phyloP scores from a whole-genome alignment of 1,140 invertebrate genomes.

The Coelopa frigida region DNA sequence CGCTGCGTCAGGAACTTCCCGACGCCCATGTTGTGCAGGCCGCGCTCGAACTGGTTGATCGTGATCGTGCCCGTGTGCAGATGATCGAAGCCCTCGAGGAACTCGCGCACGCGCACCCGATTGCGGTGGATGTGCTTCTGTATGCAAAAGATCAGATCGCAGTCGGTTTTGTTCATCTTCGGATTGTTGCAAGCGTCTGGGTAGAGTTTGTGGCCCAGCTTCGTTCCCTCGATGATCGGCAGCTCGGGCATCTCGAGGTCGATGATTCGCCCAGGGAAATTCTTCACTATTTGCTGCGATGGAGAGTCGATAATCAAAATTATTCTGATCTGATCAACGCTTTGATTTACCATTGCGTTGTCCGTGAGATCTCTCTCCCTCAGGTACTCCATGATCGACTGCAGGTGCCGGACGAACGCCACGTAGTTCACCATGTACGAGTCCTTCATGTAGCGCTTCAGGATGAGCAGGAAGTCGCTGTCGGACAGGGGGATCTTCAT shows the following conservation, averaged over 20 bases:
- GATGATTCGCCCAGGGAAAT: conserved; percentile 56
- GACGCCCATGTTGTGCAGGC: conserved; percentile 55
- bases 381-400: conserved; percentile 48
- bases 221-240: conserved; percentile 50
- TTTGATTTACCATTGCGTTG: conserved; percentile 24
- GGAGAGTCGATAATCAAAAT: neutral
- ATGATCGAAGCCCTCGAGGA: conserved; percentile 55
- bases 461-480: conserved; percentile 58
- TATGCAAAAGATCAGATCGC: conserved; percentile 33
- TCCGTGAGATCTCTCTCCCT: conserved; percentile 25
- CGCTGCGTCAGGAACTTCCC: conserved; percentile 49
- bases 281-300: conserved; percentile 46
- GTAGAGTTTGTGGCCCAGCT: conserved; percentile 23
- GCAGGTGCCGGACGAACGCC: conserved; percentile 56
- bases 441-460: conserved; percentile 62
- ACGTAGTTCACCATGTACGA: conserved; percentile 65
- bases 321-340: neutral
- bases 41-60: conserved; percentile 57
- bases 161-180: conserved; percentile 26
- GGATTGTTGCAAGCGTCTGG: conserved; percentile 33
- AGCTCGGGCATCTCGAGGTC: conserved; percentile 59
- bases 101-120: conserved; percentile 54
- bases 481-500: conserved; percentile 55
- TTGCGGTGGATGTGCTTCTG: conserved; percentile 51
- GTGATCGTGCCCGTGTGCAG: conserved; percentile 56